Evolutionary conservation across 2,113 vertebrate genomes (phyloP).

Genomic region (Takifugu flavidus): DNA sequence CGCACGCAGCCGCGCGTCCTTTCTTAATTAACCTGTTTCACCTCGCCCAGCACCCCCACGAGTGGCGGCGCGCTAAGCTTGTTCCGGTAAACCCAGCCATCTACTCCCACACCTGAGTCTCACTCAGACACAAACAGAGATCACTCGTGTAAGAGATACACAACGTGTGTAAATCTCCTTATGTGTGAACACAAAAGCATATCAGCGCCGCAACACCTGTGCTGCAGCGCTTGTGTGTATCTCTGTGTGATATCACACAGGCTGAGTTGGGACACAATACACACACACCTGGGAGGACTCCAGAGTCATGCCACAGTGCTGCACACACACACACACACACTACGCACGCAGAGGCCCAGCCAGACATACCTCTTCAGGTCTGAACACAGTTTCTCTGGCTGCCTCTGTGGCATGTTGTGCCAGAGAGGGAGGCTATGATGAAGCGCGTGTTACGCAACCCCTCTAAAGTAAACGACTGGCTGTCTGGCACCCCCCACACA

Average conservation of each 20-base stretch:
- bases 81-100: slow-evolving; percentile 56
- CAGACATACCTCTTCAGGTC: slow-evolving; percentile 36
- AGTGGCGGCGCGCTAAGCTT: slow-evolving; percentile 54
- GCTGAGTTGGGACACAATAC: slow-evolving; percentile 36
- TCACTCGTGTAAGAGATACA: slow-evolving; percentile 50
- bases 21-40: slow-evolving; percentile 73
- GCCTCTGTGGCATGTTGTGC: slow-evolving; percentile 34
- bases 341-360: slow-evolving; percentile 1
- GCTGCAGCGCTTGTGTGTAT: slow-evolving; percentile 29
- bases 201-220: slow-evolving; percentile 64
- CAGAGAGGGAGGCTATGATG: slow-evolving; percentile 35
- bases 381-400: slow-evolving; percentile 41
- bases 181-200: slow-evolving; percentile 52
- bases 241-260: slow-evolving; percentile 46
- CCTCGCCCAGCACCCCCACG: slow-evolving; percentile 45
- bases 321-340: slow-evolving; percentile 25
- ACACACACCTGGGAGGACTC: slow-evolving; percentile 53
- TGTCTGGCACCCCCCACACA: slow-evolving; percentile 28
- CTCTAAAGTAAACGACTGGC: slow-evolving; percentile 23
- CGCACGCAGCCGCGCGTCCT: slow-evolving; percentile 34
- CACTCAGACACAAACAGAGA: slow-evolving; percentile 18
- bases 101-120: slow-evolving; percentile 5
- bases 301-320: slow-evolving; percentile 41
- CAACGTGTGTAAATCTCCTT: slow-evolving; percentile 40
- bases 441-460: slow-evolving; percentile 47